phyloP scores from a whole-genome alignment of 2,797 vertebrate species.

The Synanceia verrucosa region DNA sequence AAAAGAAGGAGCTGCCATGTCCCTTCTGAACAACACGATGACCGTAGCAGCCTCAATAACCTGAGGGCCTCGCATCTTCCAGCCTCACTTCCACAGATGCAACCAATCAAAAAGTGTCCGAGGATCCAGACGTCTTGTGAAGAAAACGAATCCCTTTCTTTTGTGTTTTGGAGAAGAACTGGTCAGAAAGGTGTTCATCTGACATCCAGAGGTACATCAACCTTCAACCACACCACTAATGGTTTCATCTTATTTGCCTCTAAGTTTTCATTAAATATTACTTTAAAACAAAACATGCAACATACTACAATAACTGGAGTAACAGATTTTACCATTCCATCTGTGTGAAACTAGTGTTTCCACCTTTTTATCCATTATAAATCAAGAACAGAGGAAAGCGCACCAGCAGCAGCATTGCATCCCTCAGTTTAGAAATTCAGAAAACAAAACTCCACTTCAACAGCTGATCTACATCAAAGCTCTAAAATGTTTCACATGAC shows the following conservation, averaged over 20 bases:
- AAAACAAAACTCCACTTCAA: not conserved
- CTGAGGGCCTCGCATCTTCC: not conserved
- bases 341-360: not conserved
- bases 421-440: not conserved
- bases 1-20: not conserved
- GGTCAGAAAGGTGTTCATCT: too few species aligned
- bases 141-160: not conserved
- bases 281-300: not conserved
- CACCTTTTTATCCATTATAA: not conserved
- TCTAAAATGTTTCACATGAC: too few species aligned
- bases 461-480: not conserved
- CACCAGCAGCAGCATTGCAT: not conserved
- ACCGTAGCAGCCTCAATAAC: not conserved
- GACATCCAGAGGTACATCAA: not conserved
- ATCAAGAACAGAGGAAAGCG: not conserved
- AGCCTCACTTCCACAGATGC: not conserved
- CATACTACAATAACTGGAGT: not conserved
- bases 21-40: not conserved
- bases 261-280: not conserved
- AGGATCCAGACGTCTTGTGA: not conserved
- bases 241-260: not conserved
- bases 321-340: not conserved
- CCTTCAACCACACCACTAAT: not conserved
- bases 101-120: not conserved
- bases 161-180: too few species aligned